These are phyloP conservation scores for Drosophila paramelanica DNA, from an alignment of 2,888 invertebrate species.

Conservation along the genomic window DNA sequence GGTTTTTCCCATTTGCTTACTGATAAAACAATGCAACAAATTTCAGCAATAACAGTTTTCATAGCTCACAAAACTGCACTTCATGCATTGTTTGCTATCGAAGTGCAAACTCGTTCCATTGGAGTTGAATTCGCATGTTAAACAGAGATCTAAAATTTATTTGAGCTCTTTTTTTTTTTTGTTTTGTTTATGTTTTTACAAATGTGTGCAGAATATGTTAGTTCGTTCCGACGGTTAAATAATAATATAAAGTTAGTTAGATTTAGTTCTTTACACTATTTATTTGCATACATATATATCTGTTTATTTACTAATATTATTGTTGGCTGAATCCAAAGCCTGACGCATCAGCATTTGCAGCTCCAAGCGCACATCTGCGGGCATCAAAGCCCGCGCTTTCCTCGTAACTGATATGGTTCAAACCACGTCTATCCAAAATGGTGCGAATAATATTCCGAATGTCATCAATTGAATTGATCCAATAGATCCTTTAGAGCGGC, in stretches of 20 bases:
- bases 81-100: slow-evolving; percentile 32
- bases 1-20: slow-evolving; percentile 15
- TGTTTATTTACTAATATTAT: not conserved
- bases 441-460: slow-evolving; percentile 86
- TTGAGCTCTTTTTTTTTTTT: no score
- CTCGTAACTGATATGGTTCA: slow-evolving; percentile 89
- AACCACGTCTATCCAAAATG: slow-evolving; percentile 90
- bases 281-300: not conserved
- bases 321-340: not conserved
- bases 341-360: slow-evolving; percentile 85
- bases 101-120: slow-evolving; percentile 4
- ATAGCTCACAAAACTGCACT: slow-evolving; percentile 30
- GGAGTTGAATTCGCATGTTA: not conserved
- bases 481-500: not conserved
- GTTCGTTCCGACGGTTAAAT: no score
- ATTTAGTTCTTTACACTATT: no score
- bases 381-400: slow-evolving; percentile 93
- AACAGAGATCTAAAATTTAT: not conserved
- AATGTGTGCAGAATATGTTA: no score
- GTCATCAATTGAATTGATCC: not conserved
- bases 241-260: no score
- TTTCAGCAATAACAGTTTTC: slow-evolving; percentile 41
- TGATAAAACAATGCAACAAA: slow-evolving; percentile 47
- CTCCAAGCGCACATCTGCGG: slow-evolving; percentile 95
- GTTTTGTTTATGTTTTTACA: no score